A percentile compares a stretch with the other conserved stretches of the same genome.
Evolutionary conservation across 2,113 vertebrate genomes (phyloP).

Genomic region (Arenaria interpres): DNA sequence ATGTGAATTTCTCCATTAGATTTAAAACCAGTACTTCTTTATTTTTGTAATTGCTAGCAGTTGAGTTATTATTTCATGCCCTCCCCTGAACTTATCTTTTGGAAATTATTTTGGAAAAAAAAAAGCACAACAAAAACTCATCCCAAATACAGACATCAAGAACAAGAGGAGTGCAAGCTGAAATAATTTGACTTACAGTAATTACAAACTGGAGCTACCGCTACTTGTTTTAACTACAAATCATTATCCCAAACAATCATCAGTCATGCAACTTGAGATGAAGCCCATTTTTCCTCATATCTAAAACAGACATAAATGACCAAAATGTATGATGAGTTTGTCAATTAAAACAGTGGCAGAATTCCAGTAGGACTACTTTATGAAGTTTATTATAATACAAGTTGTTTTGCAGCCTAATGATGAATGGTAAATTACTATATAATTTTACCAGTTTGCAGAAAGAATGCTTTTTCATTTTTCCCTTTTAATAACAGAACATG

Average conservation of each 20-base stretch:
- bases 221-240: constrained; percentile 23
- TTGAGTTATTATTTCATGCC: not conserved
- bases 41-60: not conserved
- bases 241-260: not conserved
- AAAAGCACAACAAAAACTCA: not conserved
- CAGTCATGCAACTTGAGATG: constrained; percentile 12
- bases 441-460: not conserved
- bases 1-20: fast-evolving
- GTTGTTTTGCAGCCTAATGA: not conserved
- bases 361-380: constrained; percentile 32
- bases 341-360: constrained; percentile 37
- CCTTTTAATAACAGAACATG: not conserved
- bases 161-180: not conserved
- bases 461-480: not conserved
- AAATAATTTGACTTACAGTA: constrained; percentile 39
- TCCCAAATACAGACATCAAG: not conserved
- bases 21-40: not conserved
- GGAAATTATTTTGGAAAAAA: not conserved
- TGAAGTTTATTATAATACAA: not conserved
- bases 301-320: constrained; percentile 12
- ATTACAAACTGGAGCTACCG: constrained; percentile 14
- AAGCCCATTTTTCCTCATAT: not conserved
- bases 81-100: not conserved
- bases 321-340: constrained; percentile 23
- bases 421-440: not conserved